Conservation (phyloP, 2,888 invertebrate genomes). For the Dione juno region DNA sequence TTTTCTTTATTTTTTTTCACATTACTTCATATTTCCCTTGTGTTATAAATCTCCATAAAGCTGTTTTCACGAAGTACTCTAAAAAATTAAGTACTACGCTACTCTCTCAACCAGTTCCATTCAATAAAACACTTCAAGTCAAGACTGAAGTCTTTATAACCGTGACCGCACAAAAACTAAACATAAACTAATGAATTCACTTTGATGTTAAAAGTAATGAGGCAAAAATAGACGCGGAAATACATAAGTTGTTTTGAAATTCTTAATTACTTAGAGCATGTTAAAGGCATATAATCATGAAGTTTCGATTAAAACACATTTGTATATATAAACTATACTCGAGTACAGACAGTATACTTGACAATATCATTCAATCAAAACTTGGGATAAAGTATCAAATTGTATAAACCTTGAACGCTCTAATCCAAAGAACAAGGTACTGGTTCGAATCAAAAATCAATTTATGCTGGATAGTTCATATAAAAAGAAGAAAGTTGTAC, state of each 20-base stretch:
- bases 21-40: background rate
- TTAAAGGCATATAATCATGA: background rate
- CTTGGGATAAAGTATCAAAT: too few species aligned
- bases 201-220: conserved; percentile 48
- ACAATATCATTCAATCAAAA: too few species aligned
- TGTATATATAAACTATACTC: too few species aligned
- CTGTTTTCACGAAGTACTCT: conserved; percentile 20
- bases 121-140: conserved; percentile 35
- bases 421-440: too few species aligned
- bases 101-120: conserved; percentile 22
- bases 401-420: too few species aligned
- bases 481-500: too few species aligned
- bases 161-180: conserved; percentile 41
- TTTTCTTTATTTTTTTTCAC: background rate
- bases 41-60: background rate
- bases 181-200: conserved; percentile 41
- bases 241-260: conserved; percentile 36
- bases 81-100: conserved; percentile 18
- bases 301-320: too few species aligned
- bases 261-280: conserved; percentile 20
- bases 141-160: conserved; percentile 40
- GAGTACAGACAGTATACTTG: too few species aligned
- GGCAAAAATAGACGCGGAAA: conserved; percentile 47
- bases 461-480: too few species aligned
- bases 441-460: too few species aligned